Conservation (phyloP, 2,888 invertebrate species). For the Parnassius glacialis region DNA sequence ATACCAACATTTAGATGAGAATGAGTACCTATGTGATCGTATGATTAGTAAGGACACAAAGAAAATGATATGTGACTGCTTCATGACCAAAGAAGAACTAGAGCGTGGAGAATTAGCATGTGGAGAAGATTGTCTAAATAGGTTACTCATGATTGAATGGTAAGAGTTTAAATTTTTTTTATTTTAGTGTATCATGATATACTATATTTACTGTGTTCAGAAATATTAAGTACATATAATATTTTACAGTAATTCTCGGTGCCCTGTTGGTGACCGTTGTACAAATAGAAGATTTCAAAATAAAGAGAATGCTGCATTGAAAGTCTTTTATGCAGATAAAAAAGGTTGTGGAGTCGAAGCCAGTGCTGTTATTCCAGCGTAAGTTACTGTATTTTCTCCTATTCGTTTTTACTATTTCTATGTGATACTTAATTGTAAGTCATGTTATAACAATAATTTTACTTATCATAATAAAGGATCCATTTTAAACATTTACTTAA, state of each 20-base stretch:
- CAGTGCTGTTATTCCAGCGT: constrained; percentile 86
- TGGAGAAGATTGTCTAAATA: constrained; percentile 97
- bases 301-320: constrained; percentile 90
- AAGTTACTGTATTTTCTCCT: constrained; percentile 43
- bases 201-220: background rate
- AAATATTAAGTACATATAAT: constrained; percentile 9
- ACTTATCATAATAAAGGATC: too few relatives aligned
- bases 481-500: too few relatives aligned
- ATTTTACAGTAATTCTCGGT: constrained; percentile 90
- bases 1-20: constrained; percentile 91
- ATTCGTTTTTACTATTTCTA: too few relatives aligned
- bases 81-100: constrained; percentile 93
- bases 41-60: constrained; percentile 94
- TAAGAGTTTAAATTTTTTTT: constrained; percentile 54
- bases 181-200: constrained; percentile 10
- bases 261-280: constrained; percentile 94
- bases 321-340: constrained; percentile 94
- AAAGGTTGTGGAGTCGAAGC: constrained; percentile 97
- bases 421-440: too few relatives aligned
- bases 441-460: too few relatives aligned
- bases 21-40: constrained; percentile 91
- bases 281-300: constrained; percentile 97
- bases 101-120: constrained; percentile 92
- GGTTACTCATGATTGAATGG: constrained; percentile 99
- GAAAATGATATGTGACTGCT: constrained; percentile 97